A percentile compares a stretch with the other conserved stretches of the same genome.
Conservation (phyloP, 2,113 vertebrate genomes). For the Oophaga pumilio region DNA sequence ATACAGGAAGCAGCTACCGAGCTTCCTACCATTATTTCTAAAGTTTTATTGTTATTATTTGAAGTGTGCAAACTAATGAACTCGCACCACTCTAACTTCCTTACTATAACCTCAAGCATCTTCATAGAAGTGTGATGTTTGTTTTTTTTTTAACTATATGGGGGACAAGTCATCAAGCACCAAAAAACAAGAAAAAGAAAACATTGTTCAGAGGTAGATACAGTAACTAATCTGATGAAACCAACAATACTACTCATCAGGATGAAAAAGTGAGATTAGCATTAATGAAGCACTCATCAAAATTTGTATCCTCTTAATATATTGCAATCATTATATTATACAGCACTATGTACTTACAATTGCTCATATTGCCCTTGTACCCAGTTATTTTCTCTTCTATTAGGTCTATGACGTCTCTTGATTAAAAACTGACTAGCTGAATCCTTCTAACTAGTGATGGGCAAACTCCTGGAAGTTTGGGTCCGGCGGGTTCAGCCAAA, state of each 20-base stretch:
- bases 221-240: background rate
- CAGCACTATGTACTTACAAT: too few relatives aligned
- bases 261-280: background rate
- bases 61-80: slow-evolving; percentile 1
- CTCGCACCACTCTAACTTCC: background rate
- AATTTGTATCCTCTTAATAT: too few relatives aligned
- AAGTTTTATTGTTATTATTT: background rate
- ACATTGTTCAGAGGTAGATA: background rate
- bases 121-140: background rate
- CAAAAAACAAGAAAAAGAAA: background rate
- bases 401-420: too few relatives aligned
- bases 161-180: too few relatives aligned
- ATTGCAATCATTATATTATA: too few relatives aligned
- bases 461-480: too few relatives aligned
- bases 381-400: too few relatives aligned
- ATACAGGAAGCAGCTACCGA: background rate
- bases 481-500: too few relatives aligned
- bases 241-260: background rate
- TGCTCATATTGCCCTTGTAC: too few relatives aligned
- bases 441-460: too few relatives aligned
- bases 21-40: slow-evolving; percentile 15
- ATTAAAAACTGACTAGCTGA: too few relatives aligned
- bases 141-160: background rate
- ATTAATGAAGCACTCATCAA: too few relatives aligned
- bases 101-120: background rate